Evolutionary conservation across 2,797 vertebrate species (phyloP).

Genomic region (Pseudotriccus pelzelni): DNA sequence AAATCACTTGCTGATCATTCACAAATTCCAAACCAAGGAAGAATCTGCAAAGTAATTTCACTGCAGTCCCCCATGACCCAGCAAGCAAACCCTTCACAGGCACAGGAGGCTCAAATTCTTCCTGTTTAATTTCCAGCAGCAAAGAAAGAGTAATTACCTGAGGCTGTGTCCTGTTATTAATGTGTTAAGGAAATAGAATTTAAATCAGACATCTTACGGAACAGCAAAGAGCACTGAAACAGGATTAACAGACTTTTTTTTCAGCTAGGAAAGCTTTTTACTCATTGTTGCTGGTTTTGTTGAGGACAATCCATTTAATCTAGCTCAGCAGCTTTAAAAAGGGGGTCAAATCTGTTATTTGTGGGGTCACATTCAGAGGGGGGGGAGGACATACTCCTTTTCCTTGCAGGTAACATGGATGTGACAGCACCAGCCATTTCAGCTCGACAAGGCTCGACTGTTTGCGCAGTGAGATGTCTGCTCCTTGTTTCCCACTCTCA

Average conservation of each 20-base stretch:
- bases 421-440: background rate
- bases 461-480: background rate
- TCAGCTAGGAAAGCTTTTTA: background rate
- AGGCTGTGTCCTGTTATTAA: conserved; percentile 6
- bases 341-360: background rate
- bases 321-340: background rate
- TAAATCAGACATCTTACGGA: background rate
- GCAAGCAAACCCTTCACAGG: background rate
- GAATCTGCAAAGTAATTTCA: conserved; percentile 1
- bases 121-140: conserved; percentile 28
- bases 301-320: background rate
- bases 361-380: background rate
- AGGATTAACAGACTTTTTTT: background rate
- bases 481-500: background rate
- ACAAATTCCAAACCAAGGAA: background rate
- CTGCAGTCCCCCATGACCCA: background rate
- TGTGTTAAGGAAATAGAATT: conserved; percentile 15
- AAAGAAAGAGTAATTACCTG: background rate
- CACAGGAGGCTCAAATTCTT: background rate
- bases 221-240: background rate
- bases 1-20: background rate
- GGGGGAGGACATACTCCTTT: background rate
- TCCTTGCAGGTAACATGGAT: background rate
- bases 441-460: background rate
- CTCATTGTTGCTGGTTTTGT: background rate